Conservation (phyloP, 2,888 invertebrate species). For the Criorhina ranunculi region DNA sequence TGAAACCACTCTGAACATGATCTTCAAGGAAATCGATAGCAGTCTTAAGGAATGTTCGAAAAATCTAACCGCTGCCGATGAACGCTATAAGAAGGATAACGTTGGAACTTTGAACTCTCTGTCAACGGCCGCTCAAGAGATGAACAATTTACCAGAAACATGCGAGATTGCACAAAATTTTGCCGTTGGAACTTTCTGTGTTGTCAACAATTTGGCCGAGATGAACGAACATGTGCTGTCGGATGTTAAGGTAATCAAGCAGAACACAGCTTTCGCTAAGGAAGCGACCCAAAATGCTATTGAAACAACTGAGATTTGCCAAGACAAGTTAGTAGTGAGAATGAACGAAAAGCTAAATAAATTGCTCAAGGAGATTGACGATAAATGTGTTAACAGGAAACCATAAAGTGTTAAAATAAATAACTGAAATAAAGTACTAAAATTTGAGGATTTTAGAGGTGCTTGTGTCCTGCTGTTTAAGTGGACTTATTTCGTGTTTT, state of each 20-base stretch:
- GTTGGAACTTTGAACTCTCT: constrained; percentile 27
- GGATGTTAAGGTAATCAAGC: constrained; percentile 17
- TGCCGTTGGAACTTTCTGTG: constrained; percentile 53
- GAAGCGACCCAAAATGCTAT: not conserved
- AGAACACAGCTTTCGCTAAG: not conserved
- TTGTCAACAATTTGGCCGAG: constrained; percentile 65
- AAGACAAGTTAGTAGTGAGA: constrained; percentile 20
- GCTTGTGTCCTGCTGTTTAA: too few species aligned
- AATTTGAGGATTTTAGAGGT: not conserved
- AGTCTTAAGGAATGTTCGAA: constrained; percentile 42
- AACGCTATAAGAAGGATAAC: constrained; percentile 31
- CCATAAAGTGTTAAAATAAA: constrained; percentile 15
- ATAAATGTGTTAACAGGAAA: constrained; percentile 33
- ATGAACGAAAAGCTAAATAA: constrained; percentile 17
- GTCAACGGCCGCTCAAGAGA: constrained; percentile 32
- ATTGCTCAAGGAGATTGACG: constrained; percentile 18
- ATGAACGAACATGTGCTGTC: constrained; percentile 42
- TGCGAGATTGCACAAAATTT: constrained; percentile 46
- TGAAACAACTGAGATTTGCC: constrained; percentile 13
- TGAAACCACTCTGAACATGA: constrained; percentile 20
- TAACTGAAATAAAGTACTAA: not conserved
- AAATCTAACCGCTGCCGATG: constrained; percentile 31
- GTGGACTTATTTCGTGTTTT: too few species aligned
- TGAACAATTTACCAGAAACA: constrained; percentile 33
- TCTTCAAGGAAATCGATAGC: constrained; percentile 48